A percentile compares a stretch with the other conserved stretches of the same genome.
Evolutionary conservation across 2,113 vertebrate genomes (phyloP).

Genomic region (Bos javanicus): DNA sequence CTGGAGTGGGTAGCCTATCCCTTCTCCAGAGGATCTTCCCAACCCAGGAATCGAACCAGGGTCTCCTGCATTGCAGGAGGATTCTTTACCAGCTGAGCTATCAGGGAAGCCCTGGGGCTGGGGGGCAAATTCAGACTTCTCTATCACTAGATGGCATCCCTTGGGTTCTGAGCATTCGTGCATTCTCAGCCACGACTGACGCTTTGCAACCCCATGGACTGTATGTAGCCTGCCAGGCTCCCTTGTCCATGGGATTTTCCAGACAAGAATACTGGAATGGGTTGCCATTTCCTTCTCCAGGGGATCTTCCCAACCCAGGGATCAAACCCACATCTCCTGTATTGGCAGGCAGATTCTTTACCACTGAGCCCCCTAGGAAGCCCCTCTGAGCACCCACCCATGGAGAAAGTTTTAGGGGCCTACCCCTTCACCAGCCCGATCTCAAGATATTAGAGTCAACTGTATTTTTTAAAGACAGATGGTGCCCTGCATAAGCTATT

Average conservation of each 20-base stretch:
- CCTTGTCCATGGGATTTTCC: not conserved
- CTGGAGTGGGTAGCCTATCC: not conserved
- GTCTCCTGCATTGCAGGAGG: not conserved
- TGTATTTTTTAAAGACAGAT: slow-evolving; percentile 30
- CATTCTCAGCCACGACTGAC: not conserved
- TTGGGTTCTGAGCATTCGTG: not conserved
- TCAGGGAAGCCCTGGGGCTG: not conserved
- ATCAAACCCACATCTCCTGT: not conserved
- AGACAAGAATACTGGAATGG: not conserved
- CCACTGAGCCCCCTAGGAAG: not conserved
- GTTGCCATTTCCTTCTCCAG: not conserved
- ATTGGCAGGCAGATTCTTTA: not conserved
- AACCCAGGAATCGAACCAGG: not conserved
- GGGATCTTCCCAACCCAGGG: not conserved
- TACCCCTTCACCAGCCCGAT: not conserved
- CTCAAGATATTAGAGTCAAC: not conserved
- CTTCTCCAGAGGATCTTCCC: not conserved
- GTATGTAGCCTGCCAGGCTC: not conserved
- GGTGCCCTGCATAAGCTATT: slow-evolving; percentile 47
- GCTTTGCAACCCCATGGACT: not conserved
- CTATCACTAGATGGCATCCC: not conserved
- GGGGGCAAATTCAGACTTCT: not conserved
- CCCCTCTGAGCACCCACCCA: not conserved
- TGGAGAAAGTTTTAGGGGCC: not conserved
- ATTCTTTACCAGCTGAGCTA: not conserved